Evolutionary conservation across 2,797 vertebrate genomes (phyloP), one percentile per base, ranked within the genome.

Genomic region (Falco biarmicus): DNA sequence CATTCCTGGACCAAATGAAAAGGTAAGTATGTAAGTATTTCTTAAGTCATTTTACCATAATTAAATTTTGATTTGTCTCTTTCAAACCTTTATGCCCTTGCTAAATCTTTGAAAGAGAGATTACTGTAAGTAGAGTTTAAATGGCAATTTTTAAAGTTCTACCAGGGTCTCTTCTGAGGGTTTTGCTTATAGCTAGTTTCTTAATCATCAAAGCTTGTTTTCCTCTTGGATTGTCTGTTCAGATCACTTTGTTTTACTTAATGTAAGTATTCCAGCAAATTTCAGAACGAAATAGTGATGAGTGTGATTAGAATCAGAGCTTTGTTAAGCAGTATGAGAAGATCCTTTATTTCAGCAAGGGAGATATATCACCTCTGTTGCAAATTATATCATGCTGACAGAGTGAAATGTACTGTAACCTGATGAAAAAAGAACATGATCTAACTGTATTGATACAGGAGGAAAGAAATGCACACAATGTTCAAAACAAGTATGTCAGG

Each of bases 41-140:
- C 77, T 93, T 48, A 90, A 95, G 76, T 96, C 78, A 92, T 96
- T 94, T 96, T 69, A 94, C 32, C 31, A 31, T 68, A 57, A 95
- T 97, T 93, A 96, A 97, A 79, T 77, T 91, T 93, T 92, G 70
- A 91, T 95, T 94, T 76, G 66, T 95, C 90, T 88, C 70, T 91
- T 94, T 96, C 84, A 92, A 88, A 87, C 41, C 31, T 37, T 63
- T 82, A 54, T 89, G 65, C 34, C 31, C 37, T 88, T 28, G 5
- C 45, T 71, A 39, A 78, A 39, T 86, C 95, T 96, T 92, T 87
- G 66, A 69, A 80, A 88, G 84, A 78, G 93, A 80, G 54, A 89
- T 76, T 48, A 53, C 90, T 70, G 0, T 51, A 39, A 60, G 63
- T 74, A 64, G 87, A 45, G n/a, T 65, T 84, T 71, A 92, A 84